Evolutionary conservation across 2,113 vertebrate genomes (phyloP).

Genomic region (Cynoglossus semilaevis): DNA sequence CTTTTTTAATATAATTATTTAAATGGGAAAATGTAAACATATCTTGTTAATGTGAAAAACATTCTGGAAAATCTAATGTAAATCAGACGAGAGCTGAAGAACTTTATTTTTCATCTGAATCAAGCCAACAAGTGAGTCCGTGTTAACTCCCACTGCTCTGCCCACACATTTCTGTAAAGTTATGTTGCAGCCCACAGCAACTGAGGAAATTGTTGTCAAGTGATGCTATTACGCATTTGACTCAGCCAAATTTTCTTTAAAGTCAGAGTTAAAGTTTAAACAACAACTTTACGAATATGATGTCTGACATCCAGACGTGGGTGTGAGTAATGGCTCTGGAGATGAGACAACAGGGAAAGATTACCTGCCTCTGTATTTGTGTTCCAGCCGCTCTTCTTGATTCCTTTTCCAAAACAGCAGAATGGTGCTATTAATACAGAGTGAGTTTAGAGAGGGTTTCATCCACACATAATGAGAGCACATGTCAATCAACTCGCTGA

Average conservation of each 20-base stretch:
- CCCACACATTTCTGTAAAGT: slow-evolving; percentile 27
- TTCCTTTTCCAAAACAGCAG: not conserved
- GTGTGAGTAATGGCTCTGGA: slow-evolving; percentile 9
- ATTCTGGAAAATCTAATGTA: not conserved
- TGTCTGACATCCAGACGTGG: slow-evolving; percentile 8
- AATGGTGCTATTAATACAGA: slow-evolving; percentile 2
- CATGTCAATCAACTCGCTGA: slow-evolving; percentile 71
- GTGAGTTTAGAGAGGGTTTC: slow-evolving; percentile 32
- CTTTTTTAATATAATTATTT: no score
- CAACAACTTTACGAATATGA: slow-evolving; percentile 16
- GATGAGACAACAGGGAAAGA: slow-evolving; percentile 16
- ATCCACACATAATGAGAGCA: slow-evolving; percentile 65
- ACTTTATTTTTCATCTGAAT: slow-evolving; percentile 3
- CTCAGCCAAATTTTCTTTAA: slow-evolving; percentile 19
- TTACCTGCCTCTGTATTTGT: not conserved
- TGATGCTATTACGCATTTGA: slow-evolving; percentile 31
- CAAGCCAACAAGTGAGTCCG: slow-evolving; percentile 8
- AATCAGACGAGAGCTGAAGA: not conserved
- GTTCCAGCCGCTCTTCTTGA: slow-evolving; percentile 2
- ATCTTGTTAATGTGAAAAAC: no score
- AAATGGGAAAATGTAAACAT: no score
- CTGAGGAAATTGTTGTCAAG: slow-evolving; percentile 28
- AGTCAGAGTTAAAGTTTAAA: slow-evolving; percentile 17
- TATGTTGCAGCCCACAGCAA: slow-evolving; percentile 24
- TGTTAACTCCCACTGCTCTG: slow-evolving; percentile 6